phyloP scores from a whole-genome alignment of 2,888 invertebrate genomes.

The Priocnemis perturbator region DNA sequence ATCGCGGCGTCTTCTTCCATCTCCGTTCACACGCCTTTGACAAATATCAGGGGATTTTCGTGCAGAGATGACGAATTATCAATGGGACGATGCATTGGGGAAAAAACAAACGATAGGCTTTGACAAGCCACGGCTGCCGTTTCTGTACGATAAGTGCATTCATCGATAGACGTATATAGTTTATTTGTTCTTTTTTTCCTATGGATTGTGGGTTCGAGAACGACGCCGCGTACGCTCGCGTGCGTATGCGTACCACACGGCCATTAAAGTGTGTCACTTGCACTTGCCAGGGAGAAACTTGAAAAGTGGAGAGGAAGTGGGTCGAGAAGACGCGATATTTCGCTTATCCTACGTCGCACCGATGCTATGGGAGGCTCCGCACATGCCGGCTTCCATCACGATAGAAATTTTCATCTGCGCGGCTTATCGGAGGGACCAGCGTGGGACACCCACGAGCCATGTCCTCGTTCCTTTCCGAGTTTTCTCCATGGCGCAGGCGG shows the following conservation, averaged over 20 bases:
- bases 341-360: slow-evolving; percentile 43
- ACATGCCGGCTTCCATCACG: slow-evolving; percentile 15
- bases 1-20: too few species aligned
- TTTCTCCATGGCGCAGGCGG: too few species aligned
- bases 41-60: too few species aligned
- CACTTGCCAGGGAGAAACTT: slow-evolving; percentile 40
- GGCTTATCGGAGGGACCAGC: background rate
- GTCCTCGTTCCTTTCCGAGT: slow-evolving; percentile 21
- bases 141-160: too few species aligned
- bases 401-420: slow-evolving; percentile 1
- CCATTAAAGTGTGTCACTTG: slow-evolving; percentile 47
- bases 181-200: too few species aligned
- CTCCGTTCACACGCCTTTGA: too few species aligned
- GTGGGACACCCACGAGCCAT: slow-evolving; percentile 15
- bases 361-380: slow-evolving; percentile 6
- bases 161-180: slow-evolving; percentile 10
- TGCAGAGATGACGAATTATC: too few species aligned
- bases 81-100: too few species aligned
- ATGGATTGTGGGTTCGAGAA: background rate
- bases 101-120: too few species aligned
- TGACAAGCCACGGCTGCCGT: too few species aligned
- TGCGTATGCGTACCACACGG: background rate
- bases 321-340: slow-evolving; percentile 43
- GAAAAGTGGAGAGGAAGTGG: slow-evolving; percentile 40
- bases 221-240: background rate